Evolutionary conservation across 2,888 invertebrate species (phyloP).

Genomic region (Slavum lentiscoides): DNA sequence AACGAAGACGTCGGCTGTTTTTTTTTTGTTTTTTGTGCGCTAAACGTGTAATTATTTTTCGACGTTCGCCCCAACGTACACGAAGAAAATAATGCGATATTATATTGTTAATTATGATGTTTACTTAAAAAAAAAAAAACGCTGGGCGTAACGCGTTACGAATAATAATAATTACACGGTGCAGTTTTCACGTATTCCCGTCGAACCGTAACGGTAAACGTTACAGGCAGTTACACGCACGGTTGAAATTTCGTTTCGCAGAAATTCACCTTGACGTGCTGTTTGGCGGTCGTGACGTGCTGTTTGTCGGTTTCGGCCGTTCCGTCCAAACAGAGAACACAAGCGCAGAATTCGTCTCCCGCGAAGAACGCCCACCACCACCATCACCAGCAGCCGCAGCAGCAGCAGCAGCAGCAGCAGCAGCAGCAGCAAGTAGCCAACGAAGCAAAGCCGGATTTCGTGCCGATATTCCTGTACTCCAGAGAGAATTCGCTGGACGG

Average conservation of each 20-base stretch:
- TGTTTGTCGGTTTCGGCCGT: constrained; percentile 23
- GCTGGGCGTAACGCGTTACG: too few species aligned
- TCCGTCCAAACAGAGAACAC: constrained; percentile 21
- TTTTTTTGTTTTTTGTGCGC: too few species aligned
- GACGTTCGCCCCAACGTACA: too few species aligned
- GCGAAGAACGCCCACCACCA: constrained; percentile 1
- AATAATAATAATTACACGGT: too few species aligned
- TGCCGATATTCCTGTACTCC: constrained; percentile 31
- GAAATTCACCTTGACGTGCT: constrained; percentile 21
- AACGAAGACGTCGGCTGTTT: too few species aligned
- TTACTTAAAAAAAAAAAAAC: too few species aligned
- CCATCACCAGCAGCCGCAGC: too few species aligned
- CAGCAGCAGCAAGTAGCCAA: constrained; percentile 9
- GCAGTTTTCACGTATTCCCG: too few species aligned
- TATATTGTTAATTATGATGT: too few species aligned
- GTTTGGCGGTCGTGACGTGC: constrained; percentile 20
- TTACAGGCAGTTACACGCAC: neutral
- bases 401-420: too few species aligned
- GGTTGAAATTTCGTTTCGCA: constrained; percentile 30
- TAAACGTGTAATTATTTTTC: too few species aligned
- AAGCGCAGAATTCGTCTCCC: neutral
- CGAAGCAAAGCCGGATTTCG: constrained; percentile 21
- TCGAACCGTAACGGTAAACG: neutral
- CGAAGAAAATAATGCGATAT: too few species aligned
- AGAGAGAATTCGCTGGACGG: constrained; percentile 45